phyloP scores from a whole-genome alignment of 2,888 invertebrate genomes.

The Sarcophaga variegata region DNA sequence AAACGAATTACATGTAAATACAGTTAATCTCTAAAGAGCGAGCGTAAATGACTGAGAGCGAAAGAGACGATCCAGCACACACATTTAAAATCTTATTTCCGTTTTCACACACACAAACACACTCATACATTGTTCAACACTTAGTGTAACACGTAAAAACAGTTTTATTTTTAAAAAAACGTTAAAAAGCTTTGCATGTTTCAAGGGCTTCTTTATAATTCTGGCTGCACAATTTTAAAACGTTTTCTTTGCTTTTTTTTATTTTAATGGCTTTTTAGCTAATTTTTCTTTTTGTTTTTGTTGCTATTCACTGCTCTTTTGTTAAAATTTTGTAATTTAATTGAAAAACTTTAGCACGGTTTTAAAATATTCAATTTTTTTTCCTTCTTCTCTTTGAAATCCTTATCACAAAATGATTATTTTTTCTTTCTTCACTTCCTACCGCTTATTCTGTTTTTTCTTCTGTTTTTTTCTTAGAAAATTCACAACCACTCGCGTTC shows the following conservation, averaged over 20 bases:
- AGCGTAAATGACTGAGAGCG: too few species aligned
- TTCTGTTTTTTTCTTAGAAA: neutral
- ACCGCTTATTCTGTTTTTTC: neutral
- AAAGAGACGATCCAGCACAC: too few species aligned
- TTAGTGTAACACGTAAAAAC: neutral
- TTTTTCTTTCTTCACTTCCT: neutral
- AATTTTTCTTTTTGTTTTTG: slow-evolving; percentile 25
- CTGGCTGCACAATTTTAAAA: neutral
- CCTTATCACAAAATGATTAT: slow-evolving; percentile 2
- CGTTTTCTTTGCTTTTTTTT: neutral
- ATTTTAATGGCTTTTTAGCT: neutral
- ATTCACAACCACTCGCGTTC: slow-evolving; percentile 39
- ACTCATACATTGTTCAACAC: slow-evolving; percentile 5
- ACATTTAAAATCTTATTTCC: neutral
- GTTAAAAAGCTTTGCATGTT: slow-evolving; percentile 29
- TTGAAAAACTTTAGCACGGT: too few species aligned
- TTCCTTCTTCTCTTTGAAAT: neutral
- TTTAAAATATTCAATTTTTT: too few species aligned
- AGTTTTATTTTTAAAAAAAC: neutral
- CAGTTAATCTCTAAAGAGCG: too few species aligned
- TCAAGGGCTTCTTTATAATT: too few species aligned
- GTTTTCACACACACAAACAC: neutral
- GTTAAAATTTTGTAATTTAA: too few species aligned
- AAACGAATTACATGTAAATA: too few species aligned
- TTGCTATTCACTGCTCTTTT: slow-evolving; percentile 26